Percentiles rank a stretch among this genome's conserved stretches.
phyloP scores from a whole-genome alignment of 2,797 vertebrate species.

The Uromys caudimaculatus region DNA sequence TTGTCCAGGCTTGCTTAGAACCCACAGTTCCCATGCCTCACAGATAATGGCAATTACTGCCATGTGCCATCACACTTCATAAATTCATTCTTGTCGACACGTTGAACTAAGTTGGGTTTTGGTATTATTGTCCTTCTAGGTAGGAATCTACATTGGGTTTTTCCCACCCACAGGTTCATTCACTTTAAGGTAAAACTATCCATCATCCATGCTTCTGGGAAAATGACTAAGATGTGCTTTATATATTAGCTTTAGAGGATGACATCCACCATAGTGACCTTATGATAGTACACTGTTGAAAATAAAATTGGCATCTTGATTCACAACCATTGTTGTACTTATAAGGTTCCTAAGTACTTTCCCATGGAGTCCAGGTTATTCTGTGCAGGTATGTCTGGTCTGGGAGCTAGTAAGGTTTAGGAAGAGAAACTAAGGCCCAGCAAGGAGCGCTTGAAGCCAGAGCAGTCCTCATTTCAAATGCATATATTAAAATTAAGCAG shows the following conservation, averaged over 20 bases:
- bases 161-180: neutral
- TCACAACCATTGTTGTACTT: slow-evolving; percentile 20
- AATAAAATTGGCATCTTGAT: neutral
- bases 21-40: neutral
- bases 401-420: neutral
- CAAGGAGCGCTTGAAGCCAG: neutral
- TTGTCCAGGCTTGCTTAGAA: neutral
- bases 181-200: slow-evolving; percentile 51
- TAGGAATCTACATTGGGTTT: neutral
- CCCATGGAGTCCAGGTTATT: neutral
- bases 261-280: neutral
- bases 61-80: neutral
- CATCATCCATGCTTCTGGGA: slow-evolving; percentile 21
- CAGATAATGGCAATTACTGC: neutral
- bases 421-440: neutral
- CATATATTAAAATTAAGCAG: neutral
- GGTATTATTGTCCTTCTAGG: slow-evolving; percentile 31
- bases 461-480: neutral
- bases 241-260: slow-evolving; percentile 50
- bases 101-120: neutral
- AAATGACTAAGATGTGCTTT: slow-evolving; percentile 29
- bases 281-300: slow-evolving; percentile 15
- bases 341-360: slow-evolving; percentile 12
- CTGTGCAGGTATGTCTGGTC: neutral
- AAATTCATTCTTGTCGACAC: slow-evolving; percentile 7